A percentile compares a stretch with the other conserved stretches of the same genome.
These are phyloP conservation scores for Lasioglossum marginatum DNA, from an alignment of 2,888 invertebrate genomes.

Conservation along the genomic window DNA sequence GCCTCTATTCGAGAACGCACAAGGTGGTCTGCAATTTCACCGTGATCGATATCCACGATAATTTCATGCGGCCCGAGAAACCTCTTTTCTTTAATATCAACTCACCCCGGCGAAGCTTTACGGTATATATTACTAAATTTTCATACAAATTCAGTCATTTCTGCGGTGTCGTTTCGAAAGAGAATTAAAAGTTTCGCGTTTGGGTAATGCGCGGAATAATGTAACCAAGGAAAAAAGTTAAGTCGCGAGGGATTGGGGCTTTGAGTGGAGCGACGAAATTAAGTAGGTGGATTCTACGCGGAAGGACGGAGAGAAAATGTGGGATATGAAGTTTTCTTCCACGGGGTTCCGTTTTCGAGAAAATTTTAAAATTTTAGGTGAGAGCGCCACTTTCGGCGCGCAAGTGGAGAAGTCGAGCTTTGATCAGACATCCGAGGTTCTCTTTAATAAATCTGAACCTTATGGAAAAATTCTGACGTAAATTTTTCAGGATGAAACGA, in stretches of 20 bases:
- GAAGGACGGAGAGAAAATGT: not conserved
- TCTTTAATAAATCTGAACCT: not conserved
- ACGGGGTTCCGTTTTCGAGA: not conserved
- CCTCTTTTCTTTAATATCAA: not conserved
- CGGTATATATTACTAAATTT: not conserved
- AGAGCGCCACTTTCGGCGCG: not conserved
- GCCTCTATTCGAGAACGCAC: constrained; percentile 3
- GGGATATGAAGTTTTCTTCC: not conserved
- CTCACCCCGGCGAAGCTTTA: not conserved
- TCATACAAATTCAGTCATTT: not conserved
- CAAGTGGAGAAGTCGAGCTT: not conserved
- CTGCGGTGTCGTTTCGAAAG: not conserved
- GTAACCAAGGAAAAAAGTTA: not conserved
- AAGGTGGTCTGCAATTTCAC: not conserved
- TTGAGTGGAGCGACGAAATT: not conserved
- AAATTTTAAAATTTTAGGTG: not conserved
- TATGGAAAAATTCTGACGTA: not conserved
- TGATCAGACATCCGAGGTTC: not conserved
- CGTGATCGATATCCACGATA: not conserved
- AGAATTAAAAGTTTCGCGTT: not conserved
- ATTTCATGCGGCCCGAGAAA: not conserved
- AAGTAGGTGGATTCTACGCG: not conserved
- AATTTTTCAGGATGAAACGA: not conserved
- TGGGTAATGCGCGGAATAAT: not conserved
- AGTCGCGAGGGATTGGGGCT: not conserved